Conservation (phyloP, 2,113 vertebrate genomes). For the Marmota flaviventris region DNA sequence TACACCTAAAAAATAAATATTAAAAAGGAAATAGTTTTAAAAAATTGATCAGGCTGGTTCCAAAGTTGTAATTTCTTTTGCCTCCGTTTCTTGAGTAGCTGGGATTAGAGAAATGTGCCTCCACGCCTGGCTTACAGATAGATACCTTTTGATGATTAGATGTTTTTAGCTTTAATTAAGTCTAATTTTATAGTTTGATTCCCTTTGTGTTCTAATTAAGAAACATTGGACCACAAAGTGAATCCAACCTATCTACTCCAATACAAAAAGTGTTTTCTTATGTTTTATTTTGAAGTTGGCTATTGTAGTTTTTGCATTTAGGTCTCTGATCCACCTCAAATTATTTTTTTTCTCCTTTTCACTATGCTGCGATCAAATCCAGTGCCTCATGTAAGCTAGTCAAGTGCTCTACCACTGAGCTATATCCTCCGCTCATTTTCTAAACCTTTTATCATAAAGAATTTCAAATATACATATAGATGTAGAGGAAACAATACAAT, state of each 20-base stretch:
- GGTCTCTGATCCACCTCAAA: not conserved
- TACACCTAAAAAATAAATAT: too few species aligned
- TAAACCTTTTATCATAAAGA: constrained; percentile 22
- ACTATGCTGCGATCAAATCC: not conserved
- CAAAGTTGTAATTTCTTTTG: too few species aligned
- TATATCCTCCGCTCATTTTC: not conserved
- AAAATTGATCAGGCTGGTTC: too few species aligned
- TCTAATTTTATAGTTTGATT: not conserved
- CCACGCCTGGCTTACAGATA: not conserved
- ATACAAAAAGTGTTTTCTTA: not conserved
- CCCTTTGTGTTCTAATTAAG: not conserved
- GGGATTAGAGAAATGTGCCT: too few species aligned
- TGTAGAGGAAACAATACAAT: not conserved
- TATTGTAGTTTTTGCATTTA: not conserved
- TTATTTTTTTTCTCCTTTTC: not conserved
- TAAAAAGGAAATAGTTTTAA: too few species aligned
- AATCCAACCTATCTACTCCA: not conserved
- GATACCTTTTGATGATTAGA: not conserved
- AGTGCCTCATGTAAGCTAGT: not conserved
- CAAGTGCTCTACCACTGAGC: not conserved
- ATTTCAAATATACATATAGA: constrained; percentile 24
- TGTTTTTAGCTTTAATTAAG: not conserved
- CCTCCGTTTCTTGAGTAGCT: too few species aligned
- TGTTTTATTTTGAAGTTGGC: constrained; percentile 7
- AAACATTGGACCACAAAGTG: not conserved